A percentile compares a stretch with the other conserved stretches of the same genome.
Conservation (phyloP, 2,113 vertebrate genomes). For the Tachycineta bicolor region DNA sequence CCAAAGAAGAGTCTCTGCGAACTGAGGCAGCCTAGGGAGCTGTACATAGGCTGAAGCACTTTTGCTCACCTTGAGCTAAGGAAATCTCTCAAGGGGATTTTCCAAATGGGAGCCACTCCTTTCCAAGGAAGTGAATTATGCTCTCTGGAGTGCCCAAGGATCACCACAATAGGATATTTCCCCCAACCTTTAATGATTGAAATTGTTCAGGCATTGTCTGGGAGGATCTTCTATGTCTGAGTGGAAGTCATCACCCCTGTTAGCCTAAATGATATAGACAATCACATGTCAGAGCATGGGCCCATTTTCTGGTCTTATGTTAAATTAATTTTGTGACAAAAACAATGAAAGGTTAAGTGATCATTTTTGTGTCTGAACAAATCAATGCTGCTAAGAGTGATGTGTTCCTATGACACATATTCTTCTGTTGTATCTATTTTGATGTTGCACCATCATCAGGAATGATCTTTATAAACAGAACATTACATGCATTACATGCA, state of each 20-base stretch:
- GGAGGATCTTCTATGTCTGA: not conserved
- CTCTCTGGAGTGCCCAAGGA: no score
- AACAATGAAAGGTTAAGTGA: not conserved
- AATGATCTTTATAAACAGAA: not conserved
- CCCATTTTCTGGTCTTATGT: not conserved
- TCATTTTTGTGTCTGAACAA: not conserved
- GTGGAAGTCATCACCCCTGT: not conserved
- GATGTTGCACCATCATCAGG: not conserved
- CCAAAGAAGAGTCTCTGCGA: no score
- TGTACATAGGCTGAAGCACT: no score
- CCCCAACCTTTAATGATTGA: not conserved
- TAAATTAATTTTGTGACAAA: not conserved
- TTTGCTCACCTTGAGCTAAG: no score
- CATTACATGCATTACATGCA: not conserved
- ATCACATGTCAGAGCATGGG: fast-evolving
- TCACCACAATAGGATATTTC: not conserved
- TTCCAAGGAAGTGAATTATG: no score
- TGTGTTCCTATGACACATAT: not conserved
- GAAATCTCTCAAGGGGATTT: no score
- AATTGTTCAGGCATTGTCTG: not conserved
- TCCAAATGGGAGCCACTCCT: no score
- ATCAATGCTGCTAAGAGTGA: not conserved
- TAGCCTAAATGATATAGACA: not conserved
- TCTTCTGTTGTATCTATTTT: not conserved
- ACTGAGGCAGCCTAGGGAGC: no score